These are phyloP conservation scores for Conus betulinus DNA, from an alignment of 1,140 invertebrate genomes.

Conservation along the genomic window DNA sequence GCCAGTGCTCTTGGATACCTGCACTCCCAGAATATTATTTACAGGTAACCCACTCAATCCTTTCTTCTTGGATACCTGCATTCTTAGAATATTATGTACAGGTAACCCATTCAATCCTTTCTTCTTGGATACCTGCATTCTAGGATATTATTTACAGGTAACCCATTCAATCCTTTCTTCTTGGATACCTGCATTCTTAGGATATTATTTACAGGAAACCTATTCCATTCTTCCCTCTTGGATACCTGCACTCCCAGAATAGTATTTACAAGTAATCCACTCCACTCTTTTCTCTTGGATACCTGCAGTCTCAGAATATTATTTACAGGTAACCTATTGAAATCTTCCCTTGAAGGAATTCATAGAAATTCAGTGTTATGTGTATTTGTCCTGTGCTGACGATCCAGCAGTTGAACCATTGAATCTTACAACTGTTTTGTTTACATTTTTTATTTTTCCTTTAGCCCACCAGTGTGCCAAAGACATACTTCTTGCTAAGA, in stretches of 20 bases:
- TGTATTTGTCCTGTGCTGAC: no score
- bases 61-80: constrained; percentile 78
- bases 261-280: constrained; percentile 79
- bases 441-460: no score
- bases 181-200: constrained; percentile 79
- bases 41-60: constrained; percentile 72
- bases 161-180: neutral
- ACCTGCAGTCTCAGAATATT: constrained; percentile 80
- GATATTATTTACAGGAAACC: constrained; percentile 80
- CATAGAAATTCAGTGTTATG: no score
- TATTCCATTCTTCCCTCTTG: constrained; percentile 67
- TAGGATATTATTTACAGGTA: constrained; percentile 81
- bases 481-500: no score
- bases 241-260: constrained; percentile 79
- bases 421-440: no score
- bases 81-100: constrained; percentile 80
- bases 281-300: constrained; percentile 71
- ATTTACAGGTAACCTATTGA: constrained; percentile 77
- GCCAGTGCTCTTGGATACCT: constrained; percentile 80
- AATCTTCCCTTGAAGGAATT: neutral
- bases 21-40: constrained; percentile 81
- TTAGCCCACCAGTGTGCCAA: no score
- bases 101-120: constrained; percentile 64
- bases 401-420: no score
- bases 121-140: constrained; percentile 78